Conservation (phyloP, 2,113 vertebrate species). For the Eublepharis macularius region DNA sequence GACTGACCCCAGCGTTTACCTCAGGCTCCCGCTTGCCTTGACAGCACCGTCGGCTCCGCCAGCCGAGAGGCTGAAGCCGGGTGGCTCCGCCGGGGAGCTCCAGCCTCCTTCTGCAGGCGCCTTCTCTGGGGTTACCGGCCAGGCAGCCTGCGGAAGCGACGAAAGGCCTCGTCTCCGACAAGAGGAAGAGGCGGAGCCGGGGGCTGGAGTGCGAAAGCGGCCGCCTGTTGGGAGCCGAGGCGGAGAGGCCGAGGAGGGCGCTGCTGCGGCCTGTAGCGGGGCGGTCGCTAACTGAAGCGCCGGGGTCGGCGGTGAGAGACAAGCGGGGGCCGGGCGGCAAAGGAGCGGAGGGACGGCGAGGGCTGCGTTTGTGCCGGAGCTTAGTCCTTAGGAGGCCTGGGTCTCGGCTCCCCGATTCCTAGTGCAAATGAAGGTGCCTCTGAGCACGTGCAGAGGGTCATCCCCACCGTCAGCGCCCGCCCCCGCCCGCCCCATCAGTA, state of each 20-base stretch:
- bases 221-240: background rate
- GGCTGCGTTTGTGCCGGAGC: background rate
- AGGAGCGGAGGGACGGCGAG: background rate
- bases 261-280: too few relatives aligned
- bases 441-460: background rate
- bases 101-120: too few relatives aligned
- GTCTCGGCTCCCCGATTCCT: background rate
- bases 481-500: too few relatives aligned
- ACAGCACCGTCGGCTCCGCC: too few relatives aligned
- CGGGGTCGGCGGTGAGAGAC: background rate
- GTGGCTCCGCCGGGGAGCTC: too few relatives aligned
- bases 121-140: background rate
- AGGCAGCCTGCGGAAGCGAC: background rate
- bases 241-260: too few relatives aligned
- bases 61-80: too few relatives aligned
- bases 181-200: constrained; percentile 6
- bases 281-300: too few relatives aligned
- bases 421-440: background rate
- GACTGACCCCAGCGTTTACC: too few relatives aligned
- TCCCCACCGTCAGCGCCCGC: background rate
- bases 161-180: background rate
- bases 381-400: background rate
- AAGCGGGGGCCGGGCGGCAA: too few relatives aligned
- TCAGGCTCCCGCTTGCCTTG: too few relatives aligned
- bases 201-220: background rate